A percentile compares a stretch with the other conserved stretches of the same genome.
phyloP scores from a whole-genome alignment of 2,888 invertebrate species.

The Athalia circularis region DNA sequence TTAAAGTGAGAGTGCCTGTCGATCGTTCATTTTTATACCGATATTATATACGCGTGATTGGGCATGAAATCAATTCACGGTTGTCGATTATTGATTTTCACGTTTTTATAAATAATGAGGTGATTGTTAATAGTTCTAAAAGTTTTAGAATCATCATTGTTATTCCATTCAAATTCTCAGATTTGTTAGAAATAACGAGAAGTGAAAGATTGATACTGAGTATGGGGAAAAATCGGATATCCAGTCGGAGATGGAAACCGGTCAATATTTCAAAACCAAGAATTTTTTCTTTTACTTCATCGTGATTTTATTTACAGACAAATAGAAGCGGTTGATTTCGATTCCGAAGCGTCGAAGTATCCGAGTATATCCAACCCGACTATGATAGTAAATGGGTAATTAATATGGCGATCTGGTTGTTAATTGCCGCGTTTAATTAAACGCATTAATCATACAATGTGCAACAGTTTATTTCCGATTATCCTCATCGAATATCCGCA shows the following conservation, averaged over 20 bases:
- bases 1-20: conserved; percentile 38
- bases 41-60: background rate
- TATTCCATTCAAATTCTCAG: too few relatives aligned
- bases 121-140: background rate
- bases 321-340: background rate
- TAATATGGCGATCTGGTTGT: too few relatives aligned
- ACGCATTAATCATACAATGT: too few relatives aligned
- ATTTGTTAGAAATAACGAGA: too few relatives aligned
- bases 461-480: too few relatives aligned
- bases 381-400: too few relatives aligned
- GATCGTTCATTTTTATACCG: background rate
- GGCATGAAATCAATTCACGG: conserved; percentile 22
- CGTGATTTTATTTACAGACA: background rate
- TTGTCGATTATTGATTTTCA: background rate
- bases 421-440: too few relatives aligned
- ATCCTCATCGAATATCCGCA: too few relatives aligned
- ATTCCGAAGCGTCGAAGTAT: background rate
- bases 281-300: background rate
- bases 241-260: too few relatives aligned
- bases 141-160: background rate
- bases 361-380: too few relatives aligned
- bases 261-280: too few relatives aligned
- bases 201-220: background rate
- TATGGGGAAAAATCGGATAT: background rate
- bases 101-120: background rate